These are phyloP conservation scores for Pavo muticus DNA, from an alignment of 2,113 vertebrate genomes.

Conservation along the genomic window DNA sequence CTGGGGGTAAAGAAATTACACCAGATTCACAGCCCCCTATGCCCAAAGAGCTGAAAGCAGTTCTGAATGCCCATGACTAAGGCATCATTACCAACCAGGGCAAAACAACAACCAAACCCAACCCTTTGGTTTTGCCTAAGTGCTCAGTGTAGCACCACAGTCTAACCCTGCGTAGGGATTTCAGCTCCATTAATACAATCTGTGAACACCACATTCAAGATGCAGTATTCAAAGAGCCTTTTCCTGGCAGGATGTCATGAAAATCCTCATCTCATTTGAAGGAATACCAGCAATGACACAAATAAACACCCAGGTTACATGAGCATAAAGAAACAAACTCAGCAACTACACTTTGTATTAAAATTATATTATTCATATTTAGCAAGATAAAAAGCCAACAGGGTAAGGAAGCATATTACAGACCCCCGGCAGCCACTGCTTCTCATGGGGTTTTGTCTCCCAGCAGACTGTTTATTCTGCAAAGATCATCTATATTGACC, in stretches of 20 bases:
- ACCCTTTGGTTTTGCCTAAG: neutral
- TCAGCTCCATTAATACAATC: neutral
- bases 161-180: neutral
- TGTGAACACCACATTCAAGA: neutral
- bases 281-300: neutral
- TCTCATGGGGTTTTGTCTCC: neutral
- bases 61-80: fast-evolving
- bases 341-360: neutral
- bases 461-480: neutral
- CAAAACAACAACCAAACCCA: neutral
- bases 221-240: neutral
- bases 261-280: neutral
- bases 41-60: neutral
- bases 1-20: neutral
- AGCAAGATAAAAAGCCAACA: neutral
- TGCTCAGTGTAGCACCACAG: neutral
- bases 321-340: neutral
- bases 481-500: neutral
- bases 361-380: neutral
- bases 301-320: neutral
- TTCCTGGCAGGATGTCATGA: neutral
- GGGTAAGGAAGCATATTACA: neutral
- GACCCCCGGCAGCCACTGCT: neutral
- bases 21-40: neutral
- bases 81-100: neutral